These are phyloP conservation scores for Perithous albicinctus DNA, from an alignment of 2,888 invertebrate genomes.

Conservation along the genomic window DNA sequence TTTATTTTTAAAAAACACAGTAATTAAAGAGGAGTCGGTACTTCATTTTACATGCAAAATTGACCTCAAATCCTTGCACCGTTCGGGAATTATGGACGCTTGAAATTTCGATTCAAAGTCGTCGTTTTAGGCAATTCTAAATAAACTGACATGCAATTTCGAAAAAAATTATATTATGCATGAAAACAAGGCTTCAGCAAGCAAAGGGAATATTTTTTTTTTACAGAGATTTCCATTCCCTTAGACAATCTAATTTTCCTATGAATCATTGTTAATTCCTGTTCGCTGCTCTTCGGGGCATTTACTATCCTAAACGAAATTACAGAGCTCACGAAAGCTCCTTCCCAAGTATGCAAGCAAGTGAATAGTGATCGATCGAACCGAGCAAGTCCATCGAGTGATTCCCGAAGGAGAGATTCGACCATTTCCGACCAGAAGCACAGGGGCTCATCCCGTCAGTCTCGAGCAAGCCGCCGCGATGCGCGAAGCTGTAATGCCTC, in stretches of 20 bases:
- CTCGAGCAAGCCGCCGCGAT: slow-evolving; percentile 29
- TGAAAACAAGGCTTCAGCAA: too few species aligned
- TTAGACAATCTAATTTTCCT: not conserved
- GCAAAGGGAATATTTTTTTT: too few species aligned
- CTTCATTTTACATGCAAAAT: too few species aligned
- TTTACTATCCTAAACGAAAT: not conserved
- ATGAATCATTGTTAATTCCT: slow-evolving; percentile 1
- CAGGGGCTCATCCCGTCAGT: slow-evolving; percentile 44
- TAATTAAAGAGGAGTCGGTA: too few species aligned
- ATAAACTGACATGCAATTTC: too few species aligned
- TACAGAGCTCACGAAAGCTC: not conserved
- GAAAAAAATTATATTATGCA: too few species aligned
- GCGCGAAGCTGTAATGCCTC: slow-evolving; percentile 32
- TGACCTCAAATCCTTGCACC: too few species aligned
- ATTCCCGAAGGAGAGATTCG: slow-evolving; percentile 61
- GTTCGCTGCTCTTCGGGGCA: not conserved
- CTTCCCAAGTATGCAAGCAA: slow-evolving; percentile 1
- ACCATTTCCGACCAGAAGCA: slow-evolving; percentile 44
- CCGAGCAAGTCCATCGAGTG: slow-evolving; percentile 56
- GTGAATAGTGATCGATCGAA: slow-evolving; percentile 58
- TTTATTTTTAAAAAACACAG: too few species aligned
- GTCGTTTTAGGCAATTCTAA: too few species aligned
- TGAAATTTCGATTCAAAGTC: too few species aligned
- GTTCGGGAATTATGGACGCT: too few species aligned
- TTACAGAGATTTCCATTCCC: not conserved